These are phyloP conservation scores for Cottoperca gobio DNA, from an alignment of 2,797 vertebrate genomes.

Conservation along the genomic window DNA sequence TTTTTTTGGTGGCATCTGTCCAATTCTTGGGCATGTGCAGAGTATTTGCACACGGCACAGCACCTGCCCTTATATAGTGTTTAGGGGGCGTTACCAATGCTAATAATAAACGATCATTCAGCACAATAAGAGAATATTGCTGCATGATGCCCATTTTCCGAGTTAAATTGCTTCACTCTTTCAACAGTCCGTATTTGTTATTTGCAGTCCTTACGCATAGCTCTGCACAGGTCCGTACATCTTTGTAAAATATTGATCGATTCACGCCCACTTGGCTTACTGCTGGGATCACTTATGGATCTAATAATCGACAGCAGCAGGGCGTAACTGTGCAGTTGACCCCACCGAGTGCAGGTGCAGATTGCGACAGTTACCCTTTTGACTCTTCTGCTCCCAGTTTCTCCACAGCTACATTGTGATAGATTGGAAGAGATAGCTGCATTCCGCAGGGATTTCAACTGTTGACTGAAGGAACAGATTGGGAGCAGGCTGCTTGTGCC, in stretches of 20 bases:
- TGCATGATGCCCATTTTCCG: neutral
- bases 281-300: slow-evolving; percentile 53
- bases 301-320: slow-evolving; percentile 49
- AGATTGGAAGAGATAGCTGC: slow-evolving; percentile 59
- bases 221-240: slow-evolving; percentile 6
- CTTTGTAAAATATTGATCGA: slow-evolving; percentile 53
- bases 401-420: slow-evolving; percentile 51
- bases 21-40: too few species aligned
- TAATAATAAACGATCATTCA: too few species aligned
- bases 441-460: slow-evolving; percentile 63
- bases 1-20: too few species aligned
- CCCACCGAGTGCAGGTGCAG: slow-evolving; percentile 46
- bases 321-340: slow-evolving; percentile 34
- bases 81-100: too few species aligned
- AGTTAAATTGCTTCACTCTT: slow-evolving; percentile 28
- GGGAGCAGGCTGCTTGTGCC: slow-evolving; percentile 60
- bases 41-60: too few species aligned
- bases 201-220: slow-evolving; percentile 12
- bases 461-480: slow-evolving; percentile 76
- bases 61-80: too few species aligned
- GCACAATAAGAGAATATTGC: too few species aligned
- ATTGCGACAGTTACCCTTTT: slow-evolving; percentile 69
- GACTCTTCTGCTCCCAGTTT: slow-evolving; percentile 57
- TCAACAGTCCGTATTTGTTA: slow-evolving; percentile 13
- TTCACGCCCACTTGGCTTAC: slow-evolving; percentile 45